phyloP scores from a whole-genome alignment of 1,140 invertebrate species.

The Matsumurasca onukii region DNA sequence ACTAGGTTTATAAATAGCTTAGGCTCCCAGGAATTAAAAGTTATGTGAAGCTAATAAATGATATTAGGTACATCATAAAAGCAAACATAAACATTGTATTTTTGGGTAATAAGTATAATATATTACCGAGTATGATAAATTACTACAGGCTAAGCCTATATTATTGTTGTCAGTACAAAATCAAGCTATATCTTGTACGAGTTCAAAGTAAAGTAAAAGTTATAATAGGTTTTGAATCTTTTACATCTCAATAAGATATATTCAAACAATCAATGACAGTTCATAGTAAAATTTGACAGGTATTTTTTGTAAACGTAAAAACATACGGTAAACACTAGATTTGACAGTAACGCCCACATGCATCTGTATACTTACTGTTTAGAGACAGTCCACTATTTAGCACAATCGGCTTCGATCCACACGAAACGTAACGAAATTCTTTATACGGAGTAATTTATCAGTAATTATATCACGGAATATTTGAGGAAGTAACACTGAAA shows the following conservation, averaged over 20 bases:
- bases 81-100: no score
- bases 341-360: slow-evolving; percentile 40
- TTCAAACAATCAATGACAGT: background rate
- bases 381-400: background rate
- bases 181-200: background rate
- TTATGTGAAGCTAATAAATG: no score
- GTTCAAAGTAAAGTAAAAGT: background rate
- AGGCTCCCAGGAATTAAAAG: no score
- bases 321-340: slow-evolving; percentile 26
- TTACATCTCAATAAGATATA: background rate
- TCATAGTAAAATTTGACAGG: background rate
- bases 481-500: background rate
- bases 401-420: background rate
- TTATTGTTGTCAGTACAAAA: background rate
- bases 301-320: slow-evolving; percentile 11
- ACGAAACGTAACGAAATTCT: background rate
- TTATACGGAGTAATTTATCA: background rate
- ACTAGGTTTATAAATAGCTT: no score
- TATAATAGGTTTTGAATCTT: background rate
- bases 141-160: background rate
- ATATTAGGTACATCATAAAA: no score
- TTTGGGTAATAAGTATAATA: no score
- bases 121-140: no score
- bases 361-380: slow-evolving; percentile 1
- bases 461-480: background rate